A percentile compares a stretch with the other conserved stretches of the same genome.
phyloP scores from a whole-genome alignment of 2,797 vertebrate genomes.

The Coendou prehensilis region DNA sequence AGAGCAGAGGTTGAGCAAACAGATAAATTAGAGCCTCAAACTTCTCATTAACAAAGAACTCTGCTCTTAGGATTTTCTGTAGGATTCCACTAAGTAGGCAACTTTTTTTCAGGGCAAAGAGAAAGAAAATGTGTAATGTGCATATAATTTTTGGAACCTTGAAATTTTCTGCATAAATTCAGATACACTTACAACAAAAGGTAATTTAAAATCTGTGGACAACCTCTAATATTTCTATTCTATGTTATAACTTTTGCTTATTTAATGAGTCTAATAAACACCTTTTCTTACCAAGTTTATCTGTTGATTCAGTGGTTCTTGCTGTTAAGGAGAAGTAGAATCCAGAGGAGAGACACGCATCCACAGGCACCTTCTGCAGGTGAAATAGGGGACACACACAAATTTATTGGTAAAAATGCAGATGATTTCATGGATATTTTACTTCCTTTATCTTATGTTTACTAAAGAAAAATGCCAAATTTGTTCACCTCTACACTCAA shows the following conservation, averaged over 20 bases:
- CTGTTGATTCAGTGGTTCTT: not conserved
- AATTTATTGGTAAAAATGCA: constrained; percentile 45
- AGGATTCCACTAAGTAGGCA: not conserved
- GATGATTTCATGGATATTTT: not conserved
- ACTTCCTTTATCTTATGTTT: constrained; percentile 20
- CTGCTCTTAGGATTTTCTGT: not conserved
- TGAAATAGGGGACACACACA: not conserved
- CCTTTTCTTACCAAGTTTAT: constrained; percentile 7
- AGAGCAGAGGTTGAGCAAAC: not conserved
- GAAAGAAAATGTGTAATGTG: constrained; percentile 18
- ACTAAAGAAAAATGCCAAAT: constrained; percentile 47
- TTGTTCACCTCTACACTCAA: not conserved
- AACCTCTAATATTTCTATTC: constrained; percentile 38
- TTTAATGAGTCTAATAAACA: constrained; percentile 34
- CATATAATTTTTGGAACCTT: not conserved
- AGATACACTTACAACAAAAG: constrained; percentile 40
- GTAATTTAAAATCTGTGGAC: constrained; percentile 32
- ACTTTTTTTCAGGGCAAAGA: not conserved
- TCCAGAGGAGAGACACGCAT: not conserved
- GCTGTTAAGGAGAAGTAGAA: constrained; percentile 1
- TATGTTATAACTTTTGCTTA: constrained; percentile 34
- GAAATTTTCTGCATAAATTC: not conserved
- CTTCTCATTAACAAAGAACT: constrained; percentile 38
- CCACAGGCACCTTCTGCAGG: not conserved
- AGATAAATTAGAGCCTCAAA: constrained; percentile 19